Evolutionary conservation across 2,113 vertebrate genomes (phyloP), one percentile per base, ranked within the genome.

Genomic region (Anhinga rufa): DNA sequence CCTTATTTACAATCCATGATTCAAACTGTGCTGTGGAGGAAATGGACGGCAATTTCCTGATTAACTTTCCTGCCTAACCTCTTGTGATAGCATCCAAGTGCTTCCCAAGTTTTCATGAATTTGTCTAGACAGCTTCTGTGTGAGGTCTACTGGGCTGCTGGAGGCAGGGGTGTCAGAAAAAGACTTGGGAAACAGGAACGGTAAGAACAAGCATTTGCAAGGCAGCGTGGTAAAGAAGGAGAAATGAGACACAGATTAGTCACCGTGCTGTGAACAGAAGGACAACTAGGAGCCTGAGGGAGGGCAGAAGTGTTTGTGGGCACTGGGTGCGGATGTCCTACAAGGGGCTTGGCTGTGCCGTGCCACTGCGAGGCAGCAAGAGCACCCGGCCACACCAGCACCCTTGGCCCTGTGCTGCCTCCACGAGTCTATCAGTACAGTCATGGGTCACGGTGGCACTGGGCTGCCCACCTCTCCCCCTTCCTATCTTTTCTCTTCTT

Each of bases 1-100:
- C 54, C 84, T 92, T 97, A 92, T 95, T 96, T 96, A 85, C 91
- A 95, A 87, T 40, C 62, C 0, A 1, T 17, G 21, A 82, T 93
- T 96, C 95, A 61, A 92, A 66, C 83, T 58, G 72, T 69, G 81
- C 94, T 87, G 58, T 14, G 74, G 62, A 96, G 84, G 88, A 92
- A 96, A 93, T 44, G 86, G 95, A 82, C 9, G 9, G 70, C 94
- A 94, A 92, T 95, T 96, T 96, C 83, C 94, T 93, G 80, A 94
- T 96, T 93, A 91, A 66, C 86, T 91, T 95, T 92, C 75, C 92
- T 89, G 70, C 34, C 58, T 91, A 84, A 87, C 74, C 51, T 91
- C 71, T 79, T 79, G 54, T 79, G 81, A 65, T 77, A 65, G 28
- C 74, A 79, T 74, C 36, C 62, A 74, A 88, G 77, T 36, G 34